phyloP scores from a whole-genome alignment of 2,888 invertebrate species.

The Trichopria drosophilae region DNA sequence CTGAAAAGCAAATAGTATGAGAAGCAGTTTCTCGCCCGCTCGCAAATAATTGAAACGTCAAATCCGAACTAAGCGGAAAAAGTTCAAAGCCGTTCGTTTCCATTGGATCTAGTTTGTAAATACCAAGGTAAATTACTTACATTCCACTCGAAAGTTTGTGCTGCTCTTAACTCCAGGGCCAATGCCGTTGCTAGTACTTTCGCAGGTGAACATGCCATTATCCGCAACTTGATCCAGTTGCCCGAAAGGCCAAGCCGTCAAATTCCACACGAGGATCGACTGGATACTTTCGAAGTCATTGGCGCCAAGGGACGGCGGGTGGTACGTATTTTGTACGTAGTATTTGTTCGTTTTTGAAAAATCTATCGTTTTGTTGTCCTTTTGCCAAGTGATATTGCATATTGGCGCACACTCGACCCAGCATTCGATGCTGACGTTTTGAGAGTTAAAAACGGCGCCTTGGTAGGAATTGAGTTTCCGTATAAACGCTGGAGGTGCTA shows the following conservation, averaged over 20 bases:
- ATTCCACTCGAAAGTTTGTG: constrained; percentile 86
- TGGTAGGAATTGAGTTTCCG: constrained; percentile 80
- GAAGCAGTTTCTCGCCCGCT: too few relatives aligned
- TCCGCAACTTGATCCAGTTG: constrained; percentile 76
- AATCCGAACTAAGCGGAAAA: too few relatives aligned
- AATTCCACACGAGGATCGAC: constrained; percentile 87
- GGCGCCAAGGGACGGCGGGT: constrained; percentile 74
- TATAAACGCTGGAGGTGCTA: constrained; percentile 87
- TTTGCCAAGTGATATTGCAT: constrained; percentile 84
- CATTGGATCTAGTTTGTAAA: too few relatives aligned
- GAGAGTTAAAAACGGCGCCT: constrained; percentile 76
- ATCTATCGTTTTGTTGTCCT: constrained; percentile 73
- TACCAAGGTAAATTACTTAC: too few relatives aligned
- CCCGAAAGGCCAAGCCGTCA: constrained; percentile 79
- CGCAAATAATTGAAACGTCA: too few relatives aligned
- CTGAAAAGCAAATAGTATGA: too few relatives aligned
- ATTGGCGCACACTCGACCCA: constrained; percentile 87
- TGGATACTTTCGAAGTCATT: constrained; percentile 88
- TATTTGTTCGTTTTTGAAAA: constrained; percentile 65
- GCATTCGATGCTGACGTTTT: constrained; percentile 72
- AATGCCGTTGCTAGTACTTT: constrained; percentile 75
- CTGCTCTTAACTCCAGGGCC: constrained; percentile 81
- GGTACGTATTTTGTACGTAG: constrained; percentile 68
- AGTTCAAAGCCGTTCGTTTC: too few relatives aligned
- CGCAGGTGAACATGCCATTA: constrained; percentile 74